Conservation (phyloP, 2,888 invertebrate genomes). For the Cotesia congregata region DNA sequence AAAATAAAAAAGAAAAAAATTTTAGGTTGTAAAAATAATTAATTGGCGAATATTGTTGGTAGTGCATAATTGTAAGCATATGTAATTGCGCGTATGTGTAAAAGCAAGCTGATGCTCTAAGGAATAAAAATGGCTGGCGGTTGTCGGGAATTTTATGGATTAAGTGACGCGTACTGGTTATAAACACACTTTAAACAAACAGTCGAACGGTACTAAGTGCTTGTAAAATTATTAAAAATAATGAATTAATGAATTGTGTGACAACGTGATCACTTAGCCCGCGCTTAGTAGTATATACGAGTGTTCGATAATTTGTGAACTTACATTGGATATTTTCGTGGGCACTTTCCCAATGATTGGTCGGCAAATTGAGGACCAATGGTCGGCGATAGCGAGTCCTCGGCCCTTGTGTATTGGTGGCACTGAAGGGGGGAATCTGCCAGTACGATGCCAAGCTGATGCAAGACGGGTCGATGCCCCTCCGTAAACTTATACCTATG, state of each 20-base stretch:
- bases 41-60: background rate
- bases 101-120: background rate
- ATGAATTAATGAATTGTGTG: background rate
- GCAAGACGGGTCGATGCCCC: slow-evolving; percentile 67
- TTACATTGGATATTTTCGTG: slow-evolving; percentile 81
- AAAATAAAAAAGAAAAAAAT: too few relatives aligned
- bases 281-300: slow-evolving; percentile 38
- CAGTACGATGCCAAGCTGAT: slow-evolving; percentile 66
- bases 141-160: slow-evolving; percentile 40
- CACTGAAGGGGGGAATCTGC: slow-evolving; percentile 72
- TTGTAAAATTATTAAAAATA: background rate
- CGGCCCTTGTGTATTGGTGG: slow-evolving; percentile 82
- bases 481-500: slow-evolving; percentile 51
- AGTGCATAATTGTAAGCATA: background rate
- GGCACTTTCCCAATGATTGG: slow-evolving; percentile 91
- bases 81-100: background rate
- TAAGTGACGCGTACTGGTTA: slow-evolving; percentile 23
- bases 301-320: slow-evolving; percentile 79
- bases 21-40: too few relatives aligned
- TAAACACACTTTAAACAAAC: slow-evolving; percentile 16
- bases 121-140: slow-evolving; percentile 50
- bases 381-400: slow-evolving; percentile 79
- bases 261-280: slow-evolving; percentile 37
- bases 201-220: background rate
- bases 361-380: slow-evolving; percentile 88